Conservation (phyloP, 2,113 vertebrate genomes). For the Oncorhynchus gorbuscha region DNA sequence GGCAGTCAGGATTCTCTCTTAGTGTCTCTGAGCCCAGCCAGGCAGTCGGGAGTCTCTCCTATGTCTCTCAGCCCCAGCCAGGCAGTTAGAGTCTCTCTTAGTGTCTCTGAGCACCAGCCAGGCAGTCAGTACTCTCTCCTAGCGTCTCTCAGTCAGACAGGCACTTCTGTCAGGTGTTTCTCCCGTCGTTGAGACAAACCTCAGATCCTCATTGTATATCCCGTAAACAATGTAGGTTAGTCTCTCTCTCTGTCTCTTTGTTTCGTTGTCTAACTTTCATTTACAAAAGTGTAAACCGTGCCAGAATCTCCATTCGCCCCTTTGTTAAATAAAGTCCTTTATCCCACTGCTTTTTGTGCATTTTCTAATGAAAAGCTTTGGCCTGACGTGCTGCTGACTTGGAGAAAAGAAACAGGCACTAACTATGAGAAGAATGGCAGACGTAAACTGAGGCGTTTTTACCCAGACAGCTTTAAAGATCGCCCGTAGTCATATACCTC, state of each 20-base stretch:
- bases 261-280: constrained; percentile 10
- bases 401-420: constrained; percentile 10
- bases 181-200: neutral
- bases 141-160: neutral
- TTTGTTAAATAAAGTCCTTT: constrained; percentile 7
- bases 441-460: constrained; percentile 10
- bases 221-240: neutral
- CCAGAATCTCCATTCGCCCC: constrained; percentile 3
- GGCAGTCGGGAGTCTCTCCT: neutral
- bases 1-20: too few species aligned
- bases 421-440: constrained; percentile 13
- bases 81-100: too few species aligned
- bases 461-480: constrained; percentile 27
- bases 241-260: neutral
- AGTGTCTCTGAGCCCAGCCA: too few species aligned
- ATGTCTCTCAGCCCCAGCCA: too few species aligned
- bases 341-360: constrained; percentile 29
- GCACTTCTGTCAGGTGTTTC: too few species aligned
- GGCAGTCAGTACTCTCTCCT: neutral
- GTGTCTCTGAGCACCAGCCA: neutral
- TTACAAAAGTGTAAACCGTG: neutral
- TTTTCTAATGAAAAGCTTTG: constrained; percentile 38
- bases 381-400: constrained; percentile 32
- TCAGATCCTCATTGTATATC: neutral
- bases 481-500: constrained; percentile 19